Evolutionary conservation across 2,888 invertebrate species (phyloP).

Genomic region (Tipula lateralis): DNA sequence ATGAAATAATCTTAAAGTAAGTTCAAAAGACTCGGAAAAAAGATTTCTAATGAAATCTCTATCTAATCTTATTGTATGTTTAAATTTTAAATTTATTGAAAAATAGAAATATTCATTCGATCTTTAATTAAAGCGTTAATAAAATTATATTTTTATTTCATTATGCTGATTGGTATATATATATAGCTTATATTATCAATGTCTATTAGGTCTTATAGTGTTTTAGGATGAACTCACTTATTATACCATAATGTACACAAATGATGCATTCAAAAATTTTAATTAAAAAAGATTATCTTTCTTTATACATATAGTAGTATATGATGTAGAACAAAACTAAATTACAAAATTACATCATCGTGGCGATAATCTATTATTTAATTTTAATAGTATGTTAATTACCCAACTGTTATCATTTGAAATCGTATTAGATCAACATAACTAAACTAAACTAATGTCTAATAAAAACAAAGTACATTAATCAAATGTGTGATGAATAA

Average conservation of each 20-base stretch:
- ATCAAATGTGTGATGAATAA: slow-evolving; percentile 7
- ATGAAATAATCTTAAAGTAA: not conserved
- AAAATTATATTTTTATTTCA: not conserved
- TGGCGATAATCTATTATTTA: not conserved
- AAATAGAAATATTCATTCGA: slow-evolving; percentile 12
- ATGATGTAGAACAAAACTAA: not conserved
- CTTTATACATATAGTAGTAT: not conserved
- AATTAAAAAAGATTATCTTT: not conserved
- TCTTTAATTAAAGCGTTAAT: too few species aligned
- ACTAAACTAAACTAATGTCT: not conserved
- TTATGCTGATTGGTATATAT: not conserved
- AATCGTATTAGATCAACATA: not conserved
- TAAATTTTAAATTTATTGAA: not conserved
- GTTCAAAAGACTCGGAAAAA: slow-evolving; percentile 6
- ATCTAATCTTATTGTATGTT: not conserved
- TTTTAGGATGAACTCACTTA: not conserved
- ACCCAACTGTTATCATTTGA: not conserved
- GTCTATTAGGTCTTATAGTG: not conserved
- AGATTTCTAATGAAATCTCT: not conserved
- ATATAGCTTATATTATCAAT: not conserved
- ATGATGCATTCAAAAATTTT: not conserved
- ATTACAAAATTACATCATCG: slow-evolving; percentile 7
- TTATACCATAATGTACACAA: not conserved
- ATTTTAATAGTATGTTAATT: not conserved
- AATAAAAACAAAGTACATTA: not conserved